phyloP scores from a whole-genome alignment of 2,888 invertebrate genomes.

The Panopea generosa region DNA sequence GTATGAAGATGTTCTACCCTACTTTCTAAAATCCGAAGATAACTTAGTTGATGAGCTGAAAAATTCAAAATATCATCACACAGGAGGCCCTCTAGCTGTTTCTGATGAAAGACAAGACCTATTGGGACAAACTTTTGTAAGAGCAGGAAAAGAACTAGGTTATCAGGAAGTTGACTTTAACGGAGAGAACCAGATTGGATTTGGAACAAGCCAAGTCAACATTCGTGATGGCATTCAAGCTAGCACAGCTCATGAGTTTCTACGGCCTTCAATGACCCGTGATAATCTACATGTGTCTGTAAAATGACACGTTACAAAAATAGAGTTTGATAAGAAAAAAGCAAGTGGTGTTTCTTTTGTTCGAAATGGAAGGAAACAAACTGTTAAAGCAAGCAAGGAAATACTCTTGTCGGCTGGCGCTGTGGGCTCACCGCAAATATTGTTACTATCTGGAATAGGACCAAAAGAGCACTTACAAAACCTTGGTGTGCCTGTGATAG shows the following conservation, averaged over 20 bases:
- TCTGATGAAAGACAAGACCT: conserved; percentile 86
- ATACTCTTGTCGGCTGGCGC: conserved; percentile 83
- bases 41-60: conserved; percentile 29
- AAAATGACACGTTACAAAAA: conserved; percentile 69
- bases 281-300: conserved; percentile 74
- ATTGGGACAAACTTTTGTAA: conserved; percentile 13
- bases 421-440: conserved; percentile 82
- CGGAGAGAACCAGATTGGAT: conserved; percentile 46
- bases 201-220: conserved; percentile 33
- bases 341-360: conserved; percentile 74
- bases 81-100: conserved; percentile 47
- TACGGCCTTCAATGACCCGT: conserved; percentile 73
- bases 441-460: conserved; percentile 84
- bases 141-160: conserved; percentile 52
- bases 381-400: conserved; percentile 70
- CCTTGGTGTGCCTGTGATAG: conserved; percentile 76
- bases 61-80: conserved; percentile 34
- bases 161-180: conserved; percentile 50
- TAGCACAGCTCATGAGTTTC: conserved; percentile 79
- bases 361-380: conserved; percentile 55
- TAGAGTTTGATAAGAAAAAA: conserved; percentile 61
- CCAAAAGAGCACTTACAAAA: conserved; percentile 81
- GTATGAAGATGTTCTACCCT: conserved; percentile 54
- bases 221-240: conserved; percentile 73
- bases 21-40: conserved; percentile 57